Percentiles rank a stretch among this genome's conserved stretches.
phyloP scores from a whole-genome alignment of 2,797 vertebrate genomes.

The Mallotus villosus region DNA sequence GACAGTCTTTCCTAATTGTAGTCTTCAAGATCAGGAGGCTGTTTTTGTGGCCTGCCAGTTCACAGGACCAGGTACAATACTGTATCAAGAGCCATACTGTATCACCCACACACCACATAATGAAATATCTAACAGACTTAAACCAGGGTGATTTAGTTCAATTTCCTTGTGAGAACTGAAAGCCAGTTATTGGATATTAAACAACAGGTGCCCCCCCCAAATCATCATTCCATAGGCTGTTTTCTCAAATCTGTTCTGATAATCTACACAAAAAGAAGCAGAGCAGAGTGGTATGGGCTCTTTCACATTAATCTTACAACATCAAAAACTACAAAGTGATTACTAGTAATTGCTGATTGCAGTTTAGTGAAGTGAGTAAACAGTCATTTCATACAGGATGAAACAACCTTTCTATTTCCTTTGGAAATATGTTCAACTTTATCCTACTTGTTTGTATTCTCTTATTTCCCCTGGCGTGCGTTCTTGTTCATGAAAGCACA shows the following conservation, averaged over 20 bases:
- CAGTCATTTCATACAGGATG: not conserved
- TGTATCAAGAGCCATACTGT: slow-evolving; percentile 26
- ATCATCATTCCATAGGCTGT: too few species aligned
- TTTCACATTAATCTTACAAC: not conserved
- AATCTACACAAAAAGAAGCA: too few species aligned
- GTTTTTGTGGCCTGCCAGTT: slow-evolving; percentile 58
- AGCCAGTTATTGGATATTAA: slow-evolving; percentile 30
- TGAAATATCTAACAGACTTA: slow-evolving; percentile 16
- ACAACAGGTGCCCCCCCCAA: not conserved
- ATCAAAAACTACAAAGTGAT: too few species aligned
- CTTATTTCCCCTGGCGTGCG: slow-evolving; percentile 11
- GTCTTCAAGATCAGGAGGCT: slow-evolving; percentile 14
- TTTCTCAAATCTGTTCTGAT: not conserved
- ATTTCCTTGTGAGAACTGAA: slow-evolving; percentile 33
- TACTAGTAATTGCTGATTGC: not conserved
- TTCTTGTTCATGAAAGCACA: slow-evolving; percentile 43
- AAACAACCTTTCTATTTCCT: not conserved
- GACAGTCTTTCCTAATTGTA: slow-evolving; percentile 29
- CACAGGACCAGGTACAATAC: slow-evolving; percentile 8
- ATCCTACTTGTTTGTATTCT: not conserved
- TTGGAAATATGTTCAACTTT: not conserved
- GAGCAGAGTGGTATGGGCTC: not conserved
- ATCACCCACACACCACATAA: slow-evolving; percentile 46
- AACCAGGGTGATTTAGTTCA: slow-evolving; percentile 27
- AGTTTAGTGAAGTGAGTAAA: not conserved